These are phyloP conservation scores for Euplexia lucipara DNA, from an alignment of 2,888 invertebrate genomes.

Conservation along the genomic window DNA sequence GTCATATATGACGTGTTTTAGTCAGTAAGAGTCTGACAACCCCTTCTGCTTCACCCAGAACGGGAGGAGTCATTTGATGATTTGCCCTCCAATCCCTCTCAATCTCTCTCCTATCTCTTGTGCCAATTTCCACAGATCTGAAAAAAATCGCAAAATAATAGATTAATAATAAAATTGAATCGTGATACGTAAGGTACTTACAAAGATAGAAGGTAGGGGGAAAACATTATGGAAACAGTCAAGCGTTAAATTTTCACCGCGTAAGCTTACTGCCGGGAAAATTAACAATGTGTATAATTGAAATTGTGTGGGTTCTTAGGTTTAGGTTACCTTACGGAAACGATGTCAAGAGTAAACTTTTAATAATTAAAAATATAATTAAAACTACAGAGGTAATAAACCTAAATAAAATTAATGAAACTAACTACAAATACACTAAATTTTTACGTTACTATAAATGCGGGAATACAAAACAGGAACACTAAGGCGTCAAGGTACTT, in stretches of 20 bases:
- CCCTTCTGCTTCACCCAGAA: no score
- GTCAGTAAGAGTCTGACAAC: no score
- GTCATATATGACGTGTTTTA: no score
- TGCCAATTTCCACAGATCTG: background rate
- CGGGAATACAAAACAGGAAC: no score
- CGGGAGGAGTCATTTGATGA: no score
- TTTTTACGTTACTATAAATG: no score
- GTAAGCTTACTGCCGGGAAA: slow-evolving; percentile 29
- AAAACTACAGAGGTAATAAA: no score
- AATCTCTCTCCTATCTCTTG: background rate
- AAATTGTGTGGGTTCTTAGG: slow-evolving; percentile 27
- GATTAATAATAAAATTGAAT: slow-evolving; percentile 26
- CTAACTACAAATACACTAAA: no score
- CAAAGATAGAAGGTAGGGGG: background rate
- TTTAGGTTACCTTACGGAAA: background rate
- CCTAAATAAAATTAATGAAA: no score
- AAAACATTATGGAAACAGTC: slow-evolving; percentile 18
- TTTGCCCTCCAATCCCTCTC: no score
- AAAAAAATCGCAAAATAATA: slow-evolving; percentile 2
- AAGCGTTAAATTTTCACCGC: slow-evolving; percentile 26
- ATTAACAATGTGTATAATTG: slow-evolving; percentile 31
- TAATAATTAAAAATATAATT: no score
- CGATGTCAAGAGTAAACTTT: background rate
- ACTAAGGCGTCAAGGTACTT: no score
- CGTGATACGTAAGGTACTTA: slow-evolving; percentile 2